A percentile compares a stretch with the other conserved stretches of the same genome.
phyloP scores from a whole-genome alignment of 2,888 invertebrate species.

The Himalopsyche anomala region DNA sequence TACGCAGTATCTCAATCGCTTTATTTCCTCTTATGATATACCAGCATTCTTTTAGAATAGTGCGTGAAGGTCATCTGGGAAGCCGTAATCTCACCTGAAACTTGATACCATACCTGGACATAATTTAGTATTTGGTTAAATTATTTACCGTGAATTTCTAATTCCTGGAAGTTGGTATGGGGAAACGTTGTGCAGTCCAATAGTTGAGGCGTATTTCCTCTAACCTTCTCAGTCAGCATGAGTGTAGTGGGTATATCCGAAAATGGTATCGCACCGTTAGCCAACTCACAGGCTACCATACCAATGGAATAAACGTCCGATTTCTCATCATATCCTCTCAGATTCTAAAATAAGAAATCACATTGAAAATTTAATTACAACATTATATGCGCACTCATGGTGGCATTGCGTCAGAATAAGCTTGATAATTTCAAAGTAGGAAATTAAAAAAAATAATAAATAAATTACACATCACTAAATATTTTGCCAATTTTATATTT shows the following conservation, averaged over 20 bases:
- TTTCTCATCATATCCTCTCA: conserved; percentile 91
- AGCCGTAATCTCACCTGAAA: too few relatives aligned
- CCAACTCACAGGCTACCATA: conserved; percentile 90
- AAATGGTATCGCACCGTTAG: conserved; percentile 93
- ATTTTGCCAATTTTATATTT: too few relatives aligned
- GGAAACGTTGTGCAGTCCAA: conserved; percentile 85
- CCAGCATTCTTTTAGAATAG: too few relatives aligned
- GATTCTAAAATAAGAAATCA: conserved; percentile 76
- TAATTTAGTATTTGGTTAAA: not conserved
- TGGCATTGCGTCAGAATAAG: too few relatives aligned
- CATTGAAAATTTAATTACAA: not conserved
- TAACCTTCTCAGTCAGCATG: conserved; percentile 93
- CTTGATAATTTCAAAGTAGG: too few relatives aligned
- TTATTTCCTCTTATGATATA: too few relatives aligned
- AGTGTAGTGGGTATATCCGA: conserved; percentile 90
- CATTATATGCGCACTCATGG: too few relatives aligned
- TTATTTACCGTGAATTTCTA: conserved; percentile 67
- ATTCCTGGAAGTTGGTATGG: conserved; percentile 72
- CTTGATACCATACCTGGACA: too few relatives aligned
- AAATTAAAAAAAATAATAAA: too few relatives aligned
- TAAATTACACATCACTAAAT: too few relatives aligned
- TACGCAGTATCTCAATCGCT: too few relatives aligned
- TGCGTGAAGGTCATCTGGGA: too few relatives aligned
- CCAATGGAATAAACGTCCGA: conserved; percentile 96
- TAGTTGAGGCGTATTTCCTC: conserved; percentile 86